Evolutionary conservation across 2,888 invertebrate species (phyloP).

Genomic region (Hermaeophaga mercurialis): DNA sequence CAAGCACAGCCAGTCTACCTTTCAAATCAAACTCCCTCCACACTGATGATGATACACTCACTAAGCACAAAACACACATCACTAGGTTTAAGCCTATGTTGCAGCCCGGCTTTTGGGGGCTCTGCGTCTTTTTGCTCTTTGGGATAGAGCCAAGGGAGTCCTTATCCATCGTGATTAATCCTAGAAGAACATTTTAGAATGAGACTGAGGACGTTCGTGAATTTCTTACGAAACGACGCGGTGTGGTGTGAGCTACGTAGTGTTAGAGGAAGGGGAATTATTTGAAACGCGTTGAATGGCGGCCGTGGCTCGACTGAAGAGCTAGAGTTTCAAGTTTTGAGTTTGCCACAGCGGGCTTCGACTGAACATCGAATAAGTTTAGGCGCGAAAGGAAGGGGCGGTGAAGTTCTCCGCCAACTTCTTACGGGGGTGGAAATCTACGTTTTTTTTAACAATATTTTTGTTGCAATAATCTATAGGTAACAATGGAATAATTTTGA

Average conservation of each 20-base stretch:
- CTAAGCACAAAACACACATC: slow-evolving; percentile 68
- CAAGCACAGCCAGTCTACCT: slow-evolving; percentile 61
- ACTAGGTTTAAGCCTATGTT: slow-evolving; percentile 55
- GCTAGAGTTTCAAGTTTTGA: background rate
- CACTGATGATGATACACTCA: slow-evolving; percentile 67
- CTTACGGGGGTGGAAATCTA: background rate
- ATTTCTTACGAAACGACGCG: no score
- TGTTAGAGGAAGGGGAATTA: background rate
- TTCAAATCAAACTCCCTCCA: slow-evolving; percentile 65
- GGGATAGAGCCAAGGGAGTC: slow-evolving; percentile 48
- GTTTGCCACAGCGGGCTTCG: slow-evolving; percentile 4
- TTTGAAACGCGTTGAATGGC: no score
- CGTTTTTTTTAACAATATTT: no score
- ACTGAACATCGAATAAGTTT: slow-evolving; percentile 52
- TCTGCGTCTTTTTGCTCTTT: slow-evolving; percentile 43
- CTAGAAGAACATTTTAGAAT: slow-evolving; percentile 9
- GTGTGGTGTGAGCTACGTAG: background rate
- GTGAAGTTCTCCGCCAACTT: background rate
- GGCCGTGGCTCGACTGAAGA: slow-evolving; percentile 14
- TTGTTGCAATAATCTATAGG: no score
- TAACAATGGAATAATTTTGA: no score
- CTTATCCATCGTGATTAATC: slow-evolving; percentile 48
- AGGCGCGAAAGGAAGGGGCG: slow-evolving; percentile 3
- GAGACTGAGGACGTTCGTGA: no score
- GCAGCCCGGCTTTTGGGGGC: slow-evolving; percentile 25